phyloP scores from a whole-genome alignment of 2,797 vertebrate genomes.

The Lindbergichthys nudifrons region DNA sequence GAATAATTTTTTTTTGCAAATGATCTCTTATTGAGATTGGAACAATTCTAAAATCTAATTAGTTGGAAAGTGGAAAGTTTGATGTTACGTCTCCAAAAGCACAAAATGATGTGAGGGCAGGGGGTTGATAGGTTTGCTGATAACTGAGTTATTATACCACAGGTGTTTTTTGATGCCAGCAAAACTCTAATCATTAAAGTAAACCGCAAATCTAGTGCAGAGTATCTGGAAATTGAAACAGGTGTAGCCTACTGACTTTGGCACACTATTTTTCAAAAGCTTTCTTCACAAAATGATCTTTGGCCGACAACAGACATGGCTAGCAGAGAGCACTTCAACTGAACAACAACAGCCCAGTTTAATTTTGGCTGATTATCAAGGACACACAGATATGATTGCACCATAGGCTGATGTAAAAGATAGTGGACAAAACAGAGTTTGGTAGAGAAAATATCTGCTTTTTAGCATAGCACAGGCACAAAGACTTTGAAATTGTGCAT shows the following conservation, averaged over 20 bases:
- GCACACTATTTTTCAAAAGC: background rate
- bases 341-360: background rate
- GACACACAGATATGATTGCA: background rate
- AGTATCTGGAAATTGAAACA: background rate
- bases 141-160: slow-evolving; percentile 7
- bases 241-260: background rate
- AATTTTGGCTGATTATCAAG: background rate
- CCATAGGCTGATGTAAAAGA: background rate
- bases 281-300: background rate
- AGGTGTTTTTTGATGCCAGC: background rate
- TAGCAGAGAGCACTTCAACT: background rate
- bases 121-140: background rate
- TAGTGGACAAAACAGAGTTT: too few relatives aligned
- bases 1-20: slow-evolving; percentile 23
- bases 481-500: too few relatives aligned
- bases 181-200: background rate
- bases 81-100: slow-evolving; percentile 17
- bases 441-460: too few relatives aligned
- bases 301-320: background rate
- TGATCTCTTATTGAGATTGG: background rate
- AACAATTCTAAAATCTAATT: slow-evolving; percentile 15
- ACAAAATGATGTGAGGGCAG: background rate
- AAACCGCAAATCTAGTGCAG: background rate
- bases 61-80: slow-evolving; percentile 13
- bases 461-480: too few relatives aligned